These are phyloP conservation scores for Drosophila pseudoananassae DNA, from an alignment of 1,140 invertebrate genomes.

Conservation along the genomic window DNA sequence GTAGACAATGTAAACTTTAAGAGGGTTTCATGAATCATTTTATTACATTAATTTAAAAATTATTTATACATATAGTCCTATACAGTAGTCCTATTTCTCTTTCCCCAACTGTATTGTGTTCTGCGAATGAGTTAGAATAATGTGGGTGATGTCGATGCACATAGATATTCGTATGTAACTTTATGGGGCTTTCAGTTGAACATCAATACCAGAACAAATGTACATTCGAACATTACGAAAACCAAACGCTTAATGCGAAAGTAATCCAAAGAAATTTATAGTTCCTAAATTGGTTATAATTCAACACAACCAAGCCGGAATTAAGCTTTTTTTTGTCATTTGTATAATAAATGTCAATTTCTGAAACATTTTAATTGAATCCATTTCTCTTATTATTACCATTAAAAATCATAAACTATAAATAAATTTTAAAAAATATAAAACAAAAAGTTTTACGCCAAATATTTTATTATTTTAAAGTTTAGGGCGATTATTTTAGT, in stretches of 20 bases:
- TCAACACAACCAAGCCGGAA: slow-evolving; percentile 17
- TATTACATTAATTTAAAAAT: background rate
- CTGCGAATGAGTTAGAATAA: slow-evolving; percentile 34
- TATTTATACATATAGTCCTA: background rate
- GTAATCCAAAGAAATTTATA: slow-evolving; percentile 42
- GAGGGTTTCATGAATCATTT: background rate
- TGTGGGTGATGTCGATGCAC: slow-evolving; percentile 43
- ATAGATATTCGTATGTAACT: slow-evolving; percentile 45
- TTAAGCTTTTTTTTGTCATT: slow-evolving; percentile 10
- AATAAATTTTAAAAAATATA: background rate
- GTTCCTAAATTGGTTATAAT: slow-evolving; percentile 37
- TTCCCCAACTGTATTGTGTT: background rate
- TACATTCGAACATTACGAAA: slow-evolving; percentile 43
- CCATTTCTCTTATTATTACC: background rate
- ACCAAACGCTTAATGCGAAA: slow-evolving; percentile 32
- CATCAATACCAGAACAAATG: slow-evolving; percentile 58
- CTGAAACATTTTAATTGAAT: background rate
- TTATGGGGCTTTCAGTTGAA: slow-evolving; percentile 72
- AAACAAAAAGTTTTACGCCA: too few species aligned
- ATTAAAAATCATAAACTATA: background rate
- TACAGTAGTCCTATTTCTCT: background rate
- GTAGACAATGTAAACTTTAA: background rate
- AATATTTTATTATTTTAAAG: too few species aligned
- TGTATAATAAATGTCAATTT: background rate
- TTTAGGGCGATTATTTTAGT: too few species aligned